Base-by-base conservation (phyloP, 1,140 invertebrate genomes). In the Paraescarpia echinospica region DNA sequence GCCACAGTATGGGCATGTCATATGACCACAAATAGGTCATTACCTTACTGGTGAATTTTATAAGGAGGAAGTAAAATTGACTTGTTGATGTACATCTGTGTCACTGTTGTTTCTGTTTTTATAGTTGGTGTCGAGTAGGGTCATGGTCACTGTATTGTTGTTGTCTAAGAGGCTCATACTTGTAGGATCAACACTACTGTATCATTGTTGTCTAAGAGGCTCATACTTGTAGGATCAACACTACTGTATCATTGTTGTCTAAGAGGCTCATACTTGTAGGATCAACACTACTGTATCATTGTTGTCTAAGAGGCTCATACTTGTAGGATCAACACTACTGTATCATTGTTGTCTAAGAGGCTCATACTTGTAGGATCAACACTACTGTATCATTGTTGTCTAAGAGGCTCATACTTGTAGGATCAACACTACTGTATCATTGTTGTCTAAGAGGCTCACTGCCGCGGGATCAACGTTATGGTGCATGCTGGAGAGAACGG, bases 401-500 rank as follows among this genome's bases (percentile, higher is more conserved):
- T 18, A 77, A 18, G 59, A 77, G 59, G 59, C 59, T 77, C 59
- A 77, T 18, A 14, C 0, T 22, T 22, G 4, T 31, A 0, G 0
- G 59, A 77, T 77, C 59, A 77, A 77, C 4, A 77, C 22, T 77
- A 77, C 59, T 77, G 59, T 77, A 77, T 77, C 22, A 18, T 77
- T 77, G 59, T 77, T 77, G 59, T 94, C 22, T 41, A 95, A 94
- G 89, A 93, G 41, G 94, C 94, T 0, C 91, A 51, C 18, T 41
- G 93, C 91, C 93, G 95, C 51, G 96, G 97, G 41, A 96, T 97
- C 89, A 96, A 96, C 93, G 95, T 97, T 48, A 97, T 97, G 4
- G 96, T 96, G 33, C 97, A 97, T 94, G 97, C 97, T n/a, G 97
- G 97, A 18, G 97, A 97, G 94, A 96, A 94, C 34, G 97, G 96